Evolutionary conservation across 2,113 vertebrate species (phyloP), one percentile per base, ranked within the genome.

Genomic region (Colaptes auratus): DNA sequence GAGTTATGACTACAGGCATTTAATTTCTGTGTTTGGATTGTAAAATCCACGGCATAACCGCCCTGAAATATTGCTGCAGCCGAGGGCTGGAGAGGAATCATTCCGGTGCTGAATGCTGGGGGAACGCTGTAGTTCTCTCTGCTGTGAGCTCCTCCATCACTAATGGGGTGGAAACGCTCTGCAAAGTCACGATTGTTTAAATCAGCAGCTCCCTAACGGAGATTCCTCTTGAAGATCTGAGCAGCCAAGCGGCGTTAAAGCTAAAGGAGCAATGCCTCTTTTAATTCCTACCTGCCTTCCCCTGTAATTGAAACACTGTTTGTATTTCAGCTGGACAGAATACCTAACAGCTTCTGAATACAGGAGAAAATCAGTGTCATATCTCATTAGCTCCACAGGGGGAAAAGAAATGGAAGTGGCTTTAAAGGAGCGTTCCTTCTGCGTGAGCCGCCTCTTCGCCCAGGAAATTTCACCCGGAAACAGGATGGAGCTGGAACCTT

Each of bases 291-390:
- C 94, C 96, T 97, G 95, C 95, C 91, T 97, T 88, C 73, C 86
- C 79, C 85, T 86, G 88, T 96, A 97, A 96, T 96, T 95, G 96
- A 97, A 96, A 92, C 93, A 94, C 90, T 97, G 96, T 96, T 97
- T 96, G 94, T 82, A 96, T 95, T 95, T 96, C 92, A 95, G 48
- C 92, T 91, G 95, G 97, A 96, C 96, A 97, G 95, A 90, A 97
- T 93, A 60, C 84, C 89, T 96, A 97, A 97, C 96, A 95, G 86
- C 90, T 97, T 96, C 96, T 96, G 97, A 97, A 83, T 91, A 92
- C 88, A 94, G 92, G 94, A 64, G 97, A 87, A 96, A 96, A 96
- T 97, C 97, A 95, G 84, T 95, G 94, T 97, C 97, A 96, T 92
- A 94, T 94, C 82, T 90, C 70, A 95, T 97, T 97, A 97, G 89